Evolutionary conservation across 1,140 invertebrate species (phyloP).

Genomic region (Drosophila tristis): DNA sequence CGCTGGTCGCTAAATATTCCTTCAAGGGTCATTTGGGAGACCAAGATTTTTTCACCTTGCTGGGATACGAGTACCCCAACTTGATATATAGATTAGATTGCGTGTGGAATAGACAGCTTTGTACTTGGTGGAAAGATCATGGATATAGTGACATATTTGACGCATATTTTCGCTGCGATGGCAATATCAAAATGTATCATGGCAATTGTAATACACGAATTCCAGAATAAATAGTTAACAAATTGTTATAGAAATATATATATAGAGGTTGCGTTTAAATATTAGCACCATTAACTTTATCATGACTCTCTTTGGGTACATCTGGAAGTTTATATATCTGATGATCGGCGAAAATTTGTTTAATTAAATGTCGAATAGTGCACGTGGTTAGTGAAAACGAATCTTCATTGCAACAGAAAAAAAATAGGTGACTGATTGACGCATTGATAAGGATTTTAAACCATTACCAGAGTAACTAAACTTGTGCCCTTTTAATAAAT

Average conservation of each 20-base stretch:
- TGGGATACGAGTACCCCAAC: constrained; percentile 89
- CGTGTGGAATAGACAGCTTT: constrained; percentile 93
- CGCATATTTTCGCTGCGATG: constrained; percentile 90
- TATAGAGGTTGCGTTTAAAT: background rate
- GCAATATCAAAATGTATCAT: constrained; percentile 91
- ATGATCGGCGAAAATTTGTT: too few species aligned
- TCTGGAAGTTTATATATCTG: too few species aligned
- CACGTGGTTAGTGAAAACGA: too few species aligned
- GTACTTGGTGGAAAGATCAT: constrained; percentile 93
- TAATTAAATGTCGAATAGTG: too few species aligned
- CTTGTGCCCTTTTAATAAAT: too few species aligned
- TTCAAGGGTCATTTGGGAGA: constrained; percentile 93
- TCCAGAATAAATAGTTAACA: constrained; percentile 84
- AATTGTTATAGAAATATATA: constrained; percentile 54
- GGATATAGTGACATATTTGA: constrained; percentile 92
- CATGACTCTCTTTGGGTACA: too few species aligned
- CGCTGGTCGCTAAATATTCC: constrained; percentile 89
- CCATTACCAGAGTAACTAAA: too few species aligned
- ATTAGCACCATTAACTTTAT: too few species aligned
- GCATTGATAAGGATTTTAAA: too few species aligned
- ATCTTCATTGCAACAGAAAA: too few species aligned
- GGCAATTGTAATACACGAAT: constrained; percentile 94
- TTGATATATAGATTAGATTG: constrained; percentile 92
- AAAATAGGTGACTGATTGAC: too few species aligned
- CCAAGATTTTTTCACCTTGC: constrained; percentile 94